A percentile compares a stretch with the other conserved stretches of the same genome.
Evolutionary conservation across 2,888 invertebrate genomes (phyloP).

Genomic region (Lycia hirtaria): DNA sequence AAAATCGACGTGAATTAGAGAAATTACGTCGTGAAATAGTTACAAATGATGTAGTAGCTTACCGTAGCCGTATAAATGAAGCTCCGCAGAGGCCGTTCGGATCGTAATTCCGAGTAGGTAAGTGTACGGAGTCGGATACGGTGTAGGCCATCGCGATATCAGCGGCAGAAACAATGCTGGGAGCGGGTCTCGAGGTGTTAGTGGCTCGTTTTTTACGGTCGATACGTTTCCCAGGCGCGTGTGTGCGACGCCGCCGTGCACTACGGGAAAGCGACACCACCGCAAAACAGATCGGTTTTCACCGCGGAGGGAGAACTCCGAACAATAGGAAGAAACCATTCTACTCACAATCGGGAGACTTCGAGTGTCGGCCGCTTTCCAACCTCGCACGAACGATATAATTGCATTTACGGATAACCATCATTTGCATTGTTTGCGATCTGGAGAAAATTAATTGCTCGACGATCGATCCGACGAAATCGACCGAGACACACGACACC

Average conservation of each 20-base stretch:
- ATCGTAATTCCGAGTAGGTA: slow-evolving; percentile 9
- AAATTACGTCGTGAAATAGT: background rate
- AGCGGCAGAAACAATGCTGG: slow-evolving; percentile 51
- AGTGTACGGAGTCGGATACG: slow-evolving; percentile 36
- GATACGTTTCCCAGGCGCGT: slow-evolving; percentile 52
- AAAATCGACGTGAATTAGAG: too few relatives aligned
- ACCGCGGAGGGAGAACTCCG: slow-evolving; percentile 51
- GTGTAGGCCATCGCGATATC: slow-evolving; percentile 33
- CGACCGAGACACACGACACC: slow-evolving; percentile 52
- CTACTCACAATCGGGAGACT: slow-evolving; percentile 70
- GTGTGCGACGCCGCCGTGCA: slow-evolving; percentile 31
- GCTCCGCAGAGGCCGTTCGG: slow-evolving; percentile 24
- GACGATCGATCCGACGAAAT: slow-evolving; percentile 67
- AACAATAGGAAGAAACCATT: slow-evolving; percentile 81
- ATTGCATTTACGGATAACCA: slow-evolving; percentile 76
- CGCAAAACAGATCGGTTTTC: slow-evolving; percentile 64
- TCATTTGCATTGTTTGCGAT: slow-evolving; percentile 79
- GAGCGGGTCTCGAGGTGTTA: slow-evolving; percentile 57
- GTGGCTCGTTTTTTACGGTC: slow-evolving; percentile 50
- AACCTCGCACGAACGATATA: slow-evolving; percentile 66
- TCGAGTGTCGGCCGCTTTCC: slow-evolving; percentile 74
- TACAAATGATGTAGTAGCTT: background rate
- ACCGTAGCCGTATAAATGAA: slow-evolving; percentile 4
- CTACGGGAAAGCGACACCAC: slow-evolving; percentile 68
- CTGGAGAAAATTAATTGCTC: slow-evolving; percentile 79